Evolutionary conservation across 2,888 invertebrate species (phyloP), one percentile per base, ranked within the genome.

Genomic region (Endomychus coccineus): DNA sequence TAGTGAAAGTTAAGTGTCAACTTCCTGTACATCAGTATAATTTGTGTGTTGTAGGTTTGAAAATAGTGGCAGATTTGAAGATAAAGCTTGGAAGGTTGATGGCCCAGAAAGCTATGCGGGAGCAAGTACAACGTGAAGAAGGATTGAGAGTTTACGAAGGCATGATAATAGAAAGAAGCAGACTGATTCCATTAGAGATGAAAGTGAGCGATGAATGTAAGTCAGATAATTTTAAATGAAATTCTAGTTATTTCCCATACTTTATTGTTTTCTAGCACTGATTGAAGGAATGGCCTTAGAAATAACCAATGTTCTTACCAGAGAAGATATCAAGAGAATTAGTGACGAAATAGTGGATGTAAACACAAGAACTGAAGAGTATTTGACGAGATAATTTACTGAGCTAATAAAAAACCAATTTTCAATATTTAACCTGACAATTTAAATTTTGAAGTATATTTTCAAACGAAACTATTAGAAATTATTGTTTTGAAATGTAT

Each of bases 321-420:
- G 54, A 10, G 56, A 54, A 10, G 59, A 59, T 24, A 55, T 59
- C 16, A 59, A 59, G 36, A 54, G 49, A 23, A 48, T 51, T 39
- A 58, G 59, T 37, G 49, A 43, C 11, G 56, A 58, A 43, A 51
- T 59, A 33, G 56, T 58, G 6, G 48, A 45, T 9, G 40, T 44
- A 6, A 55, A 56, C 40, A 39, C 43, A 4, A 49, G 49, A 11
- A 46, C 44, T 10, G 52, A 55, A 16, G 55, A 55, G 23, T 36
- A 13, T 39, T 46, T 24, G 37, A 29, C 35, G 5, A 35, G 35
- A n/a, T n/a, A n/a, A n/a, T n/a, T n/a, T n/a, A n/a, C n/a, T n/a
- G n/a, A n/a, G n/a, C n/a, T n/a, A n/a, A n/a, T n/a, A n/a, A n/a
- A n/a, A n/a, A n/a, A n/a, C n/a, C n/a, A n/a, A n/a, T n/a, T n/a